phyloP scores from a whole-genome alignment of 2,113 vertebrate genomes.

The Todiramphus chloris region DNA sequence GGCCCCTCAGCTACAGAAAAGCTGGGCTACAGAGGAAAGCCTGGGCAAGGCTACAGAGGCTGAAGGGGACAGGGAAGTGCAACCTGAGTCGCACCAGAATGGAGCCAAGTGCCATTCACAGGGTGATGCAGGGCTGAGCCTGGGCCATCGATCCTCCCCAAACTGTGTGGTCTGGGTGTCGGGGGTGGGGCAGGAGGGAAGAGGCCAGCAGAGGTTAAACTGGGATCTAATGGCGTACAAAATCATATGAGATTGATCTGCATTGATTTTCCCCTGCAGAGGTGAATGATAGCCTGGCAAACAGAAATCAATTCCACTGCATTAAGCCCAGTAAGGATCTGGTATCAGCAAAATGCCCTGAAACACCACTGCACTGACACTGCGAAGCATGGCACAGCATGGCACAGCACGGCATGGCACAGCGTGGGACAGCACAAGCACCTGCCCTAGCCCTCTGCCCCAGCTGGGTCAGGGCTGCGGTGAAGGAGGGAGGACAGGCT shows the following conservation, averaged over 20 bases:
- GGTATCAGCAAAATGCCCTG: conserved; percentile 1
- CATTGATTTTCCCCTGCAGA: conserved; percentile 71
- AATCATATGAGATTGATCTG: conserved; percentile 60
- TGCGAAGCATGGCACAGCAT: background rate
- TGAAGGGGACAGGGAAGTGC: background rate
- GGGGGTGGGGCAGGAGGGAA: background rate
- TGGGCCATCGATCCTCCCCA: conserved; percentile 24
- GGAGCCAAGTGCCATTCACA: background rate
- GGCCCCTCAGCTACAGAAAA: background rate
- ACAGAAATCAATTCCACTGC: conserved; percentile 76
- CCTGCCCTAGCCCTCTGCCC: rapidly evolving
- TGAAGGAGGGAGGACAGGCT: too few relatives aligned
- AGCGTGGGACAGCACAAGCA: rapidly evolving
- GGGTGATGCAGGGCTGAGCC: background rate
- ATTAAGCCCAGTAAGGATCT: conserved; percentile 71
- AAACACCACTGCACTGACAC: background rate
- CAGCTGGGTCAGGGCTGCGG: background rate
- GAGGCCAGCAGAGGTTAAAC: conserved; percentile 63
- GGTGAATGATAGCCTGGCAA: conserved; percentile 71
- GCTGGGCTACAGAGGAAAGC: background rate
- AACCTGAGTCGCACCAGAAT: background rate
- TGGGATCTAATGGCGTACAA: conserved; percentile 38
- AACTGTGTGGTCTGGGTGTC: background rate
- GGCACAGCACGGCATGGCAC: background rate
- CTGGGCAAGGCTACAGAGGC: background rate